Base-by-base conservation (phyloP, 1,140 invertebrate genomes). In the Cydia fagiglandana region DNA sequence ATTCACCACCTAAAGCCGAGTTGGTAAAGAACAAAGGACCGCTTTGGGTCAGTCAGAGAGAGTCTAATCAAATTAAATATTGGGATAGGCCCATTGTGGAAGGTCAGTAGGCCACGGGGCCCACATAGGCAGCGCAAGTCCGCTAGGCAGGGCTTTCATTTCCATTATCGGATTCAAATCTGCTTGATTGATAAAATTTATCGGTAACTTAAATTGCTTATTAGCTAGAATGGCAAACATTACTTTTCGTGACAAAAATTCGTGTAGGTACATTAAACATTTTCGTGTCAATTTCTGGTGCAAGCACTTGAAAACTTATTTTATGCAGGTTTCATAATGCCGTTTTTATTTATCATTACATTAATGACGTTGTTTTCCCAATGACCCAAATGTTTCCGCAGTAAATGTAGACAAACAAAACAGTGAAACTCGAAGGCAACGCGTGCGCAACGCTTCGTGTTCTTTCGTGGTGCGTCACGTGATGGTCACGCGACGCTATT, bases 311-410 rank as follows among this genome's bases (percentile, higher is more conserved):
- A 17, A 56, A 64, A 56, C n/a, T n/a, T n/a, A n/a, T 50, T 56
- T 17, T 56, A 1, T 56, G 53, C n/a, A 56, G 6, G 53, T 56
- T 56, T 56, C 53, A 56, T 56, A 17, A 56, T n/a, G 17, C 5
- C 50, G n/a, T 45, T 45, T 45, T 12, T 45, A 47, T 47, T 47
- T 47, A 47, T n/a, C 50, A 24, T 24, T 0, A 24, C 24, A 24
- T 24, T 24, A 24, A 24, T 24, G 24, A n/a, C n/a, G n/a, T n/a
- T n/a, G n/a, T n/a, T n/a, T n/a, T n/a, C 17, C 17, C 17, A 56
- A 56, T 56, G 53, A 56, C 53, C 53, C 6, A 56, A 56, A 56
- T 56, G 53, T 56, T 56, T 56, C 53, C 53, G 15, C n/a, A n/a
- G 53, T n/a, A 56, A 56, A 56, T 56, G 53, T 17, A 56, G n/a